A percentile compares a stretch with the other conserved stretches of the same genome.
Conservation (phyloP, 2,888 invertebrate species). For the Clepsis dumicolana region DNA sequence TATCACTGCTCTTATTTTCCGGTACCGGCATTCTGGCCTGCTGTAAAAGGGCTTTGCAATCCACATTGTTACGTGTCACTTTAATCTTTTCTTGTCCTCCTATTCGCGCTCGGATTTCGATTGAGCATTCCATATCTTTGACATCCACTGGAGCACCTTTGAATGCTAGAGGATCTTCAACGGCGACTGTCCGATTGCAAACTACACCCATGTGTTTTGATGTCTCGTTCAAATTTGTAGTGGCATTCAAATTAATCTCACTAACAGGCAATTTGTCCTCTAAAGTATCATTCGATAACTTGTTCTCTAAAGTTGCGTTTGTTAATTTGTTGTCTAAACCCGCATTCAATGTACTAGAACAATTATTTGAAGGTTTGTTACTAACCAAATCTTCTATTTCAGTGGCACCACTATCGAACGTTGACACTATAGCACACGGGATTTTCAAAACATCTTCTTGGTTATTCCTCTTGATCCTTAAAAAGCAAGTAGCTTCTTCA, state of each 20-base stretch:
- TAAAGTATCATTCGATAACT: too few species aligned
- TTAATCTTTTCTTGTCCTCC: neutral
- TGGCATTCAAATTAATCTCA: conserved; percentile 1
- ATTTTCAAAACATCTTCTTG: conserved; percentile 40
- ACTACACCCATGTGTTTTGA: neutral
- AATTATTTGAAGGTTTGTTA: conserved; percentile 11
- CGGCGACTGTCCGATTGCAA: conserved; percentile 23
- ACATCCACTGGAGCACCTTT: conserved; percentile 40
- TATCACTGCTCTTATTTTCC: conserved; percentile 13
- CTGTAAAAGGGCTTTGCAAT: conserved; percentile 40
- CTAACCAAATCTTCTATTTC: neutral
- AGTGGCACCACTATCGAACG: conserved; percentile 33
- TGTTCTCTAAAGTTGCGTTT: too few species aligned
- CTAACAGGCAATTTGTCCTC: neutral
- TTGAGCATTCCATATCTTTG: conserved; percentile 39
- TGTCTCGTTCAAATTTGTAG: conserved; percentile 2
- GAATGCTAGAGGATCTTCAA: conserved; percentile 43
- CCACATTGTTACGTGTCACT: conserved; percentile 35
- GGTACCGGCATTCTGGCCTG: conserved; percentile 44
- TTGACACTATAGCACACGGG: conserved; percentile 48
- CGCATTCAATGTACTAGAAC: conserved; percentile 14
- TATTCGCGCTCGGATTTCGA: conserved; percentile 42
- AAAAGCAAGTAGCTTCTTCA: conserved; percentile 32
- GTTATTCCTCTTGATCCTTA: conserved; percentile 27
- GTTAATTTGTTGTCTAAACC: neutral